phyloP scores from a whole-genome alignment of 2,888 invertebrate genomes.

The Drosophila atripex region DNA sequence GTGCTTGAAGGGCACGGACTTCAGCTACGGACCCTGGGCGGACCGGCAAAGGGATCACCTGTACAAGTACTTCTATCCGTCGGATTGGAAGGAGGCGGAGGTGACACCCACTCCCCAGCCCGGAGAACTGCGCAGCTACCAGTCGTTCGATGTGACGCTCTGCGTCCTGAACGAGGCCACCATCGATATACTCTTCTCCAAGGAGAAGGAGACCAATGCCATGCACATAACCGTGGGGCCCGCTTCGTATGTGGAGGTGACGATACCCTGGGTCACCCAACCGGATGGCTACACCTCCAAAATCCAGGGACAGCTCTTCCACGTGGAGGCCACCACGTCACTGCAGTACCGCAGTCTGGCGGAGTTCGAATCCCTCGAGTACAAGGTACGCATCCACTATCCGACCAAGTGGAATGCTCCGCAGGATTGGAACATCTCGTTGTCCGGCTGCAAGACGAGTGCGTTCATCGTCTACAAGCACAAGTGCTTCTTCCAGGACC shows the following conservation, averaged over 20 bases:
- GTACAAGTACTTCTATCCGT: constrained; percentile 98
- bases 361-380: constrained; percentile 97
- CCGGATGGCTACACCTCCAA: constrained; percentile 95
- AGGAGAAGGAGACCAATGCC: constrained; percentile 96
- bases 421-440: constrained; percentile 95
- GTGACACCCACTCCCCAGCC: constrained; percentile 92
- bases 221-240: constrained; percentile 97
- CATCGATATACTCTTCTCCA: constrained; percentile 97
- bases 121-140: constrained; percentile 94
- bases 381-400: constrained; percentile 91
- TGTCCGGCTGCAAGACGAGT: constrained; percentile 97
- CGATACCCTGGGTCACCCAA: constrained; percentile 95
- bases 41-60: constrained; percentile 97
- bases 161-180: constrained; percentile 96
- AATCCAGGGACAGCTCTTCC: constrained; percentile 96
- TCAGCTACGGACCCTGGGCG: constrained; percentile 99
- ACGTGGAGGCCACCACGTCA: constrained; percentile 97
- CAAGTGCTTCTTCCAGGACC: constrained; percentile 97
- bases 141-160: constrained; percentile 95
- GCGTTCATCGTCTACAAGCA: constrained; percentile 96
- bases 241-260: constrained; percentile 98
- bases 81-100: constrained; percentile 91
- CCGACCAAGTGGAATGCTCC: constrained; percentile 98
- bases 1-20: constrained; percentile 95
- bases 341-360: constrained; percentile 96